Evolutionary conservation across 2,113 vertebrate genomes (phyloP).

Genomic region (Eidolon helvum): DNA sequence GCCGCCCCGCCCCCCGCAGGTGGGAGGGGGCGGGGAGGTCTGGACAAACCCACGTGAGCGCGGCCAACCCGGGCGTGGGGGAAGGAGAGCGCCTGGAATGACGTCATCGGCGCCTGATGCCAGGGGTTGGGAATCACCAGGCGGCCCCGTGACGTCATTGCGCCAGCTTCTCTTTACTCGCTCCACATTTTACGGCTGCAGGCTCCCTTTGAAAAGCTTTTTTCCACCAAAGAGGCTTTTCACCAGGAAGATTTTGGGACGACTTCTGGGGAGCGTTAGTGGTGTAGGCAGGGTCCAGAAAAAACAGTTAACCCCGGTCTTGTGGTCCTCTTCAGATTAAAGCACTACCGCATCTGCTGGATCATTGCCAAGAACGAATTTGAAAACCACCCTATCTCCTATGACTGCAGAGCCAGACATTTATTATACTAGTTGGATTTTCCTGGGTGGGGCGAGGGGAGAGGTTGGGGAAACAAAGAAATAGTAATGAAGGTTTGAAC

Average conservation of each 20-base stretch:
- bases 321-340: background rate
- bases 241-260: background rate
- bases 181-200: accelerated
- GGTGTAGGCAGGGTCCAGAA: background rate
- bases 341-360: background rate
- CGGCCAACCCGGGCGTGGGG: background rate
- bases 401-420: background rate
- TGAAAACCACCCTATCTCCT: background rate
- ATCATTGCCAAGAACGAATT: background rate
- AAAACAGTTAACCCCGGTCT: background rate
- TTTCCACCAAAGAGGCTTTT: background rate
- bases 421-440: background rate
- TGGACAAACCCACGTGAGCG: background rate
- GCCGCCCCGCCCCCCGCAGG: constrained; percentile 59
- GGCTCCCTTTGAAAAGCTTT: no score
- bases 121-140: constrained; percentile 39
- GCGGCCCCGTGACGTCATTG: constrained; percentile 50
- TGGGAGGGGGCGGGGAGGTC: constrained; percentile 66
- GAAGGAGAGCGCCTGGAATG: background rate
- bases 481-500: background rate
- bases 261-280: no score
- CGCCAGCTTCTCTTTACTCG: accelerated
- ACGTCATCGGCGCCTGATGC: constrained; percentile 64
- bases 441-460: background rate
- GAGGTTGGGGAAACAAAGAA: background rate